phyloP scores from a whole-genome alignment of 2,797 vertebrate genomes.

The Argentina silus region DNA sequence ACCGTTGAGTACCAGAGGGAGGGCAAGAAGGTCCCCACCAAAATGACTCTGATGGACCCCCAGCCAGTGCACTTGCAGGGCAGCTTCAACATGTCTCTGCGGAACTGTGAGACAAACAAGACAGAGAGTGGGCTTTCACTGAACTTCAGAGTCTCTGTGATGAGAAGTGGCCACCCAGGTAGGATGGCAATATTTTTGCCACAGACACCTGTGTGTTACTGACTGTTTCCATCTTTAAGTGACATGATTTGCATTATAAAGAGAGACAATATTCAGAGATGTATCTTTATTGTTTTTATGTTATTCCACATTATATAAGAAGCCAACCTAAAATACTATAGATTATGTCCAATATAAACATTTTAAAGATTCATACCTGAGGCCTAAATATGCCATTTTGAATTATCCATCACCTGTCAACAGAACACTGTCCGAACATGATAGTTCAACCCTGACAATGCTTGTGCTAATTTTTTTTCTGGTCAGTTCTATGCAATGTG shows the following conservation, averaged over 20 bases:
- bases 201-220: too few relatives aligned
- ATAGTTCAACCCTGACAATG: not conserved
- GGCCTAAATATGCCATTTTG: not conserved
- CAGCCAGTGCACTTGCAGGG: slow-evolving; percentile 73
- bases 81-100: slow-evolving; percentile 73
- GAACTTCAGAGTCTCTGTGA: slow-evolving; percentile 68
- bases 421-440: not conserved
- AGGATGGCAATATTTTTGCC: not conserved
- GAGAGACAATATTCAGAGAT: not conserved
- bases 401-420: too few relatives aligned
- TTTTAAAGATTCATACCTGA: not conserved
- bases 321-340: not conserved
- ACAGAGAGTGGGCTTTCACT: slow-evolving; percentile 61
- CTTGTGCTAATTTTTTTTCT: slow-evolving; percentile 12
- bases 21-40: slow-evolving; percentile 2
- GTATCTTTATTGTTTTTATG: not conserved
- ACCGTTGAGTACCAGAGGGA: slow-evolving; percentile 79
- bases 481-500: slow-evolving; percentile 70
- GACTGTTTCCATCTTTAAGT: not conserved
- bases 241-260: not conserved
- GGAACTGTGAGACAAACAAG: slow-evolving; percentile 68
- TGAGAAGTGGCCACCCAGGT: slow-evolving; percentile 78
- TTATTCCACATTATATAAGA: not conserved
- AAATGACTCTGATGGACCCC: slow-evolving; percentile 48
- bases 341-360: not conserved